A percentile compares a stretch with the other conserved stretches of the same genome.
Conservation (phyloP, 2,888 invertebrate species). For the Watsonalla cultraria region DNA sequence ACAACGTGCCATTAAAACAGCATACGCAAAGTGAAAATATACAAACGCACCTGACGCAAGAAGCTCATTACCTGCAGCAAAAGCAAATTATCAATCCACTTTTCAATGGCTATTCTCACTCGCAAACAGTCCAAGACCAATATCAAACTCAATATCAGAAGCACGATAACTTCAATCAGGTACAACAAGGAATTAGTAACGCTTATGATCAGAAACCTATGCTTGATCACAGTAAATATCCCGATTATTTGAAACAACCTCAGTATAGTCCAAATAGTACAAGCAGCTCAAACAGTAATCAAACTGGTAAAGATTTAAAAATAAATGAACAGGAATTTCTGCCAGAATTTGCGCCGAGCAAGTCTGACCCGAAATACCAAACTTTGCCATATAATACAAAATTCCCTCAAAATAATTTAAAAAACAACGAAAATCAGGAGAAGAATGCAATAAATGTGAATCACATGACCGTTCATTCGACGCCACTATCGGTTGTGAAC, state of each 20-base stretch:
- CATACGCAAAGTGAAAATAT: conserved; percentile 71
- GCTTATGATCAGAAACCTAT: conserved; percentile 67
- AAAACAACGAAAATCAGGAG: conserved; percentile 54
- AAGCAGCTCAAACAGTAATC: conserved; percentile 71
- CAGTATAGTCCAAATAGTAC: conserved; percentile 79
- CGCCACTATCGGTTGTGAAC: conserved; percentile 75
- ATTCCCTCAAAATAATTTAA: conserved; percentile 81
- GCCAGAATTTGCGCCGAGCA: conserved; percentile 86
- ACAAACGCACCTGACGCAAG: conserved; percentile 69
- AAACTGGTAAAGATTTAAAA: conserved; percentile 69
- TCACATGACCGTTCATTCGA: conserved; percentile 77
- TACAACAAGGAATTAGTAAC: conserved; percentile 70
- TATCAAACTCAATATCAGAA: conserved; percentile 64
- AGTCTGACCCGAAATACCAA: conserved; percentile 94
- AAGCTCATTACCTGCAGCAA: conserved; percentile 74
- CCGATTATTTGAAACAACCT: conserved; percentile 70
- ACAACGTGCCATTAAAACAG: conserved; percentile 76
- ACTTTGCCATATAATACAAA: conserved; percentile 94
- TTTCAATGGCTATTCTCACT: conserved; percentile 63
- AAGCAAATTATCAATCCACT: conserved; percentile 74
- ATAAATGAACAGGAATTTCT: conserved; percentile 77
- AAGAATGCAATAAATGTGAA: conserved; percentile 65
- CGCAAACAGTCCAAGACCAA: conserved; percentile 59
- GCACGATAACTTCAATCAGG: conserved; percentile 62
- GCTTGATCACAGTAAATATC: conserved; percentile 70